phyloP scores from a whole-genome alignment of 2,888 invertebrate species.

The Diogma glabrata region DNA sequence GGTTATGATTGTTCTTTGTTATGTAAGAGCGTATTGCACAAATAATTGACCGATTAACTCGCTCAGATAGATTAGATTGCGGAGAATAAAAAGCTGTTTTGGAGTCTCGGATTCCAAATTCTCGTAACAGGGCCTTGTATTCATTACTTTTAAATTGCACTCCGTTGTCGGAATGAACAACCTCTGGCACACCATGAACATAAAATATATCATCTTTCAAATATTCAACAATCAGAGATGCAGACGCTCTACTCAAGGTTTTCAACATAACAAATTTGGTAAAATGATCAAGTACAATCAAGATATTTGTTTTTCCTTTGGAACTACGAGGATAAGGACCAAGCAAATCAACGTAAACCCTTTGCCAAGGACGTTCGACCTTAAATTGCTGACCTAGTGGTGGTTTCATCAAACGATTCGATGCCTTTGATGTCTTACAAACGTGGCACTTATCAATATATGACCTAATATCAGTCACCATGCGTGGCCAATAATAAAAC shows the following conservation, averaged over 20 bases:
- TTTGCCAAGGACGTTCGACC: constrained; percentile 2
- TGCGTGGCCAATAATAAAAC: no score
- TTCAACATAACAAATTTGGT: constrained; percentile 14
- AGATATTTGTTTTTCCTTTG: constrained; percentile 8
- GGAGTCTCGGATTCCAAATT: constrained; percentile 16
- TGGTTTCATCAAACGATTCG: constrained; percentile 3
- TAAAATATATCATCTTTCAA: constrained; percentile 20
- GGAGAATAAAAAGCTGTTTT: constrained; percentile 24
- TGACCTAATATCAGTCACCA: constrained; percentile 11
- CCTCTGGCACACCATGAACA: constrained; percentile 9
- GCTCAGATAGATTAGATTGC: constrained; percentile 26
- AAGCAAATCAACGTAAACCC: not conserved
- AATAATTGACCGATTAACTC: constrained; percentile 24
- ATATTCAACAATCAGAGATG: constrained; percentile 9
- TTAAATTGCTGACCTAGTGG: constrained; percentile 12
- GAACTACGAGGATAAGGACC: not conserved
- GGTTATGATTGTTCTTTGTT: constrained; percentile 16
- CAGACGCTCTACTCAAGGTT: constrained; percentile 8
- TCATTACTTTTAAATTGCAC: constrained; percentile 17
- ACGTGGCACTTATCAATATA: constrained; percentile 12
- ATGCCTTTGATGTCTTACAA: constrained; percentile 13
- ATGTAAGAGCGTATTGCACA: constrained; percentile 23
- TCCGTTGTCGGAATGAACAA: constrained; percentile 23
- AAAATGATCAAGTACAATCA: constrained; percentile 15
- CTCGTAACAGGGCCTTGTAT: constrained; percentile 11